Evolutionary conservation across 2,797 vertebrate genomes (phyloP), one percentile per base, ranked within the genome.

Genomic region (Mallotus villosus): DNA sequence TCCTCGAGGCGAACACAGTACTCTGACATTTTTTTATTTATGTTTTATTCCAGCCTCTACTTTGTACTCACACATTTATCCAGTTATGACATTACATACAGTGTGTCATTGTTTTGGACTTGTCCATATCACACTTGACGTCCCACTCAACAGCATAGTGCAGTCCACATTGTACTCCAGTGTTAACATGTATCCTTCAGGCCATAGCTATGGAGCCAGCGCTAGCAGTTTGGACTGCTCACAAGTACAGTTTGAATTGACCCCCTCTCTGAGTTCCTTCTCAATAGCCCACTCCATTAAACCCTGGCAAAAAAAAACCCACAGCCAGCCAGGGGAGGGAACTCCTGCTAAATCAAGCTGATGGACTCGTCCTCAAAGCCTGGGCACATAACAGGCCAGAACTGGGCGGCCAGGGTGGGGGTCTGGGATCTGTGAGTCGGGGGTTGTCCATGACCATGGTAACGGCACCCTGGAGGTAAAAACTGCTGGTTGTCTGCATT

Each of bases 381-480:
- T 19, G 53, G 21, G 24, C 64, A 51, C 41, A 66, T 46, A 66
- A 49, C 41, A 22, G 16, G 22, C 63, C n/a, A 63, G 41, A 4
- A 22, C 46, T 53, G 85, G 72, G 86, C 82, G 78, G 89, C 88
- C 80, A 81, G 79, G 80, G 83, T 82, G 82, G 55, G 73, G 79
- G 41, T n/a, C n/a, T 46, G 41, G 41, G 41, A 46, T 46, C 41
- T 46, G 41, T 11, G 41, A 14, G 41, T 46, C 41, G 41, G 41
- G 34, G 41, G 9, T 46, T 46, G 41, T 46, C 41, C 9, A 74
- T 91, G 86, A 80, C 92, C 87, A 88, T 91, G 88, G 91, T 83
- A 87, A 87, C 89, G 76, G 71, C 82, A 83, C 83, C 81, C 87
- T 85, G 85, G 71, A 82, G 87, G 87, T 84, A 90, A 91, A 92